These are phyloP conservation scores for Mythimna loreyi DNA, from an alignment of 2,888 invertebrate species.

Conservation along the genomic window DNA sequence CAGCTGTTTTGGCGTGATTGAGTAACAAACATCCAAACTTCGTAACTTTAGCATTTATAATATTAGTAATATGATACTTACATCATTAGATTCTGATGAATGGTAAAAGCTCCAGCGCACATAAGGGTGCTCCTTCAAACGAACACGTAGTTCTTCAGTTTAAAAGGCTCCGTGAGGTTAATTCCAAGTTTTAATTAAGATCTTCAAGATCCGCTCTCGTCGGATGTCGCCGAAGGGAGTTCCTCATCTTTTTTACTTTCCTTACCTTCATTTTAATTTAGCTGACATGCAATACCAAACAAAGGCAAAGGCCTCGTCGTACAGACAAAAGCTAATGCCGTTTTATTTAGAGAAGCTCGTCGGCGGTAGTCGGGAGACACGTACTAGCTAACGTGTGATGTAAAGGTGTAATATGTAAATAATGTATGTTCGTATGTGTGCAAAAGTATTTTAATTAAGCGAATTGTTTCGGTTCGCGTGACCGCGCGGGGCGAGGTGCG, in stretches of 20 bases:
- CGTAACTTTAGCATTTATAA: too few species aligned
- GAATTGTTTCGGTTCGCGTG: slow-evolving; percentile 62
- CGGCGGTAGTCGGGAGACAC: slow-evolving; percentile 4
- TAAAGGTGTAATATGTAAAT: slow-evolving; percentile 48
- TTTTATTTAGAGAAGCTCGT: slow-evolving; percentile 41
- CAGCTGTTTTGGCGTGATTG: too few species aligned
- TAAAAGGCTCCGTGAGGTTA: slow-evolving; percentile 42
- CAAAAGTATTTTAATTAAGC: slow-evolving; percentile 67
- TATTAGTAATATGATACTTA: too few species aligned
- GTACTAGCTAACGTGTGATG: slow-evolving; percentile 26
- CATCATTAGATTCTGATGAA: slow-evolving; percentile 13
- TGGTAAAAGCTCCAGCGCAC: slow-evolving; percentile 9
- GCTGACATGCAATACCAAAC: slow-evolving; percentile 46
- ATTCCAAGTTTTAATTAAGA: slow-evolving; percentile 65
- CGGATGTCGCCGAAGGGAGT: slow-evolving; percentile 37
- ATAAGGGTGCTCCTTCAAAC: slow-evolving; percentile 12
- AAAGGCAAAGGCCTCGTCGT: slow-evolving; percentile 31
- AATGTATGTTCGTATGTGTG: slow-evolving; percentile 42
- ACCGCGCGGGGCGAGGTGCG: slow-evolving; percentile 34
- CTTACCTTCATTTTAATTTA: slow-evolving; percentile 53
- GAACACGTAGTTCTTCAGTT: slow-evolving; percentile 23
- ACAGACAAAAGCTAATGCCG: slow-evolving; percentile 32
- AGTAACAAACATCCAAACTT: too few species aligned
- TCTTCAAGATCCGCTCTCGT: slow-evolving; percentile 38
- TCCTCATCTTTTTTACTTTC: slow-evolving; percentile 34